Evolutionary conservation across 2,888 invertebrate genomes (phyloP).

Genomic region (Lepidocyrtoides sp.): DNA sequence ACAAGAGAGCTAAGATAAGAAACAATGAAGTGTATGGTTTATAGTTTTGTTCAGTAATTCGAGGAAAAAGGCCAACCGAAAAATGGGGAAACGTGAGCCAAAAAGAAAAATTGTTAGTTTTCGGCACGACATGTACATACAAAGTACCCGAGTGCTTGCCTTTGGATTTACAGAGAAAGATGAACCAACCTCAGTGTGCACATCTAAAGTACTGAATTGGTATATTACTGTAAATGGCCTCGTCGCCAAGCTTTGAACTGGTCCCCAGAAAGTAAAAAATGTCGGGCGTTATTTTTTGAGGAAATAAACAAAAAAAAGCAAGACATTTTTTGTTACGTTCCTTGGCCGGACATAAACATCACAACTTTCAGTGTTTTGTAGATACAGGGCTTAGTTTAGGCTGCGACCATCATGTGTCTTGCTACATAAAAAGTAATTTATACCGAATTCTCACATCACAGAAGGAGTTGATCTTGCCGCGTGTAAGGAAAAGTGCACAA

Average conservation of each 20-base stretch:
- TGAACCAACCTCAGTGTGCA: not conserved
- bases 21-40: not conserved
- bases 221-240: not conserved
- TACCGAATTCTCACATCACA: conserved; percentile 11
- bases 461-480: not conserved
- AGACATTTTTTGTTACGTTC: conserved; percentile 5
- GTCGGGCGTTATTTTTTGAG: not conserved
- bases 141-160: not conserved
- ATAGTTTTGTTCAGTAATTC: not conserved
- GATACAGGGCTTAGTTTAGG: not conserved
- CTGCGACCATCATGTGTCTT: too few relatives aligned
- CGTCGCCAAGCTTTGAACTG: not conserved
- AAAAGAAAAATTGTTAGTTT: not conserved
- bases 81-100: conserved; percentile 67
- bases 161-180: not conserved
- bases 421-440: conserved; percentile 68
- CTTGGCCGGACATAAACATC: not conserved
- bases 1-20: not conserved
- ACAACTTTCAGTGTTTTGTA: not conserved
- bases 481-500: not conserved
- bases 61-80: not conserved
- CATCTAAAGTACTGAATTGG: not conserved
- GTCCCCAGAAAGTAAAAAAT: not conserved
- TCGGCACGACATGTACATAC: not conserved
- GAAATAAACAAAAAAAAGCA: conserved; percentile 44